phyloP scores from a whole-genome alignment of 2,113 vertebrate species.

The Micronisus gabar region DNA sequence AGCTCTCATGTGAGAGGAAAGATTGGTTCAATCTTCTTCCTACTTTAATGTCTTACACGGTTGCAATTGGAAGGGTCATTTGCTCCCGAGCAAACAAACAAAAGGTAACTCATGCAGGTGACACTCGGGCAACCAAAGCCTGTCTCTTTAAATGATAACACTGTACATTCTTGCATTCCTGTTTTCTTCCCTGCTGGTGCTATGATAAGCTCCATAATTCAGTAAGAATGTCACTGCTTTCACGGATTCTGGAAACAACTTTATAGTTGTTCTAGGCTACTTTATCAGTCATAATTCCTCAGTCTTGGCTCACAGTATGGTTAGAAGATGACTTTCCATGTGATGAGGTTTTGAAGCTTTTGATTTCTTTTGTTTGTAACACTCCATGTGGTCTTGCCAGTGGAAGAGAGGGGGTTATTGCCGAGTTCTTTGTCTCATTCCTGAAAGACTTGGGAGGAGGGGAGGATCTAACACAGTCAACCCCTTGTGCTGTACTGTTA shows the following conservation, averaged over 20 bases:
- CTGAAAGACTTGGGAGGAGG: not conserved
- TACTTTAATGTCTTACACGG: rapidly evolving
- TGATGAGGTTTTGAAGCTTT: not conserved
- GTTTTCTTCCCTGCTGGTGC: not conserved
- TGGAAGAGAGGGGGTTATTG: not conserved
- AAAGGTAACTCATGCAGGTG: not conserved
- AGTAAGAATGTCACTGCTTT: not conserved
- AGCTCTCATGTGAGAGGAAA: not conserved
- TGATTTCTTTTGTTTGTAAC: not conserved
- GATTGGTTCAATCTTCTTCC: not conserved
- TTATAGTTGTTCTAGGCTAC: not conserved
- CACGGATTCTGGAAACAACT: not conserved
- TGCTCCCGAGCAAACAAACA: not conserved
- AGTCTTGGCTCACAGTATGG: not conserved
- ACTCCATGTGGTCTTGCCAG: not conserved
- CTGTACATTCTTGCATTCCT: not conserved
- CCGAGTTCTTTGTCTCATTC: not conserved
- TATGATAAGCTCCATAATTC: not conserved
- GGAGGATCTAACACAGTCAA: not conserved
- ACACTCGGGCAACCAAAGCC: not conserved
- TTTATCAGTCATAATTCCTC: not conserved
- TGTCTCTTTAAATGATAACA: not conserved
- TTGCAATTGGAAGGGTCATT: not conserved
- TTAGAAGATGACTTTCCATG: not conserved
- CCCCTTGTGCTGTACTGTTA: not conserved